Conservation (phyloP, 2,888 invertebrate species). For the Torymus tubicola region DNA sequence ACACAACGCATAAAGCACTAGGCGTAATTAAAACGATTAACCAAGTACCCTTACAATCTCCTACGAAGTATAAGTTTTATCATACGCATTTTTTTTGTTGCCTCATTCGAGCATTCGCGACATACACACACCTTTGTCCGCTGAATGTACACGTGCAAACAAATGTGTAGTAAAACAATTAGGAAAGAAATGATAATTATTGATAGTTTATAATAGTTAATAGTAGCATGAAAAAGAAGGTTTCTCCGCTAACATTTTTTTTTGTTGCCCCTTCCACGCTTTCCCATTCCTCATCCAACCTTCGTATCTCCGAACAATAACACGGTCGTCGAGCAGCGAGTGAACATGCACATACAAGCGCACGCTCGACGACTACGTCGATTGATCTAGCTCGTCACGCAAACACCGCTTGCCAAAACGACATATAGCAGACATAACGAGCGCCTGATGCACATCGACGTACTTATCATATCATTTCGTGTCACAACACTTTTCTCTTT, state of each 20-base stretch:
- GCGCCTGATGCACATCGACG: constrained; percentile 29
- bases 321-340: too few relatives aligned
- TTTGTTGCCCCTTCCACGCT: constrained; percentile 44
- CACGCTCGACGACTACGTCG: constrained; percentile 3
- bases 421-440: constrained; percentile 20
- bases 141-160: constrained; percentile 70
- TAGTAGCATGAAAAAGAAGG: constrained; percentile 50
- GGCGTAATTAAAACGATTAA: constrained; percentile 49
- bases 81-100: constrained; percentile 49
- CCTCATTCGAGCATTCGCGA: constrained; percentile 47
- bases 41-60: constrained; percentile 48
- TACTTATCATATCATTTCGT: constrained; percentile 5
- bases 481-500: constrained; percentile 24
- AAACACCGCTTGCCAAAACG: neutral
- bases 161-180: constrained; percentile 63
- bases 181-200: constrained; percentile 59
- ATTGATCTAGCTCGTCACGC: constrained; percentile 1
- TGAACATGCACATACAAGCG: too few relatives aligned
- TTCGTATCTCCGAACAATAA: too few relatives aligned
- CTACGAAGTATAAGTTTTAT: constrained; percentile 36
- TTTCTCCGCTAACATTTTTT: constrained; percentile 53
- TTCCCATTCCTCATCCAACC: too few relatives aligned
- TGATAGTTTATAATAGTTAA: constrained; percentile 41
- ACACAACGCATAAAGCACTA: constrained; percentile 45
- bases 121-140: constrained; percentile 58